Conservation (phyloP, 1,140 invertebrate genomes). For the Trachymyrmex cornetzi region DNA sequence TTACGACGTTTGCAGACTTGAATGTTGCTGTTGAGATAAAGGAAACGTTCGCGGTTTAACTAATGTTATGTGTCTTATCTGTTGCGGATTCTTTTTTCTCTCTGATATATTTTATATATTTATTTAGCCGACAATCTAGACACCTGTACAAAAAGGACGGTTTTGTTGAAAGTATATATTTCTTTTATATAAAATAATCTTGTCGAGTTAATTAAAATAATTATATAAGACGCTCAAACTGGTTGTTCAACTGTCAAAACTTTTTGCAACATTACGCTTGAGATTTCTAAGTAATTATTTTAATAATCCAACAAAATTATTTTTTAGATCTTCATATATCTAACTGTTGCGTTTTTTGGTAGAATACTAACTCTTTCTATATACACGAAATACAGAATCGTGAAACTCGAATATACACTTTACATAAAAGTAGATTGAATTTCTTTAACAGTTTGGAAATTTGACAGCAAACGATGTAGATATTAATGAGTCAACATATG, state of each 20-base stretch:
- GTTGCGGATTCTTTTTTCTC: background rate
- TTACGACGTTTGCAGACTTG: constrained; percentile 46
- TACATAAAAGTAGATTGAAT: background rate
- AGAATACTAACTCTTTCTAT: too few species aligned
- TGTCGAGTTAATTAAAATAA: too few species aligned
- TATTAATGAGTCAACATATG: constrained; percentile 24
- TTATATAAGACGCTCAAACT: too few species aligned
- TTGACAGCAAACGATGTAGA: background rate
- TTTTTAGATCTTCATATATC: too few species aligned
- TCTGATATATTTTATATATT: background rate
- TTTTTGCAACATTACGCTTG: too few species aligned
- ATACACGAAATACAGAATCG: background rate
- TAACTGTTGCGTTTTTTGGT: too few species aligned
- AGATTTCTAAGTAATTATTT: too few species aligned
- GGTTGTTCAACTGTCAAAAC: too few species aligned
- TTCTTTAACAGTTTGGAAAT: background rate
- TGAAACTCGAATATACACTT: background rate
- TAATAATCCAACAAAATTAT: too few species aligned
- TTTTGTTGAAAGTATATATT: too few species aligned
- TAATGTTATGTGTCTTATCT: constrained; percentile 15
- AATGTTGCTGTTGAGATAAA: constrained; percentile 21
- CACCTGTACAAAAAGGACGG: too few species aligned
- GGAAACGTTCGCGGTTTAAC: constrained; percentile 16
- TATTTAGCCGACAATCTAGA: background rate
- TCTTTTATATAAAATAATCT: too few species aligned